phyloP scores from a whole-genome alignment of 1,140 invertebrate species.

The Lamellibrachia luymesi region DNA sequence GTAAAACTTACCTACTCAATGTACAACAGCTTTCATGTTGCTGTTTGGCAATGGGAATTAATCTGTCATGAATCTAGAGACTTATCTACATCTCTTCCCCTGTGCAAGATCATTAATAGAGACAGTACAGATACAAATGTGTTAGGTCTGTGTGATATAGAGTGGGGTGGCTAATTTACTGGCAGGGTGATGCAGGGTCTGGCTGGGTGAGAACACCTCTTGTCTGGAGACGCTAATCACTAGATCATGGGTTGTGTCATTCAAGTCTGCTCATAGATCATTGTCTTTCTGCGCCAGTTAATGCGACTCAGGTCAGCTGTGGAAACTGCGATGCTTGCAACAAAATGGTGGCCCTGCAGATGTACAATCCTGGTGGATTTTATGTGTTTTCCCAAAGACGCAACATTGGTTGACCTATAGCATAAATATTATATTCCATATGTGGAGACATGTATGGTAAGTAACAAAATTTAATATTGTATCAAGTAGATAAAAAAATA shows the following conservation, averaged over 20 bases:
- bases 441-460: too few relatives aligned
- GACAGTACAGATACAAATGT: background rate
- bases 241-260: background rate
- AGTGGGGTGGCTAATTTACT: background rate
- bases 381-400: background rate
- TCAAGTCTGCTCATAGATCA: background rate
- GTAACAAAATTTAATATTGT: too few relatives aligned
- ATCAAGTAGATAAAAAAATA: background rate
- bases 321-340: background rate
- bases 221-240: background rate
- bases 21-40: background rate
- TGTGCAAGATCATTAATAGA: background rate
- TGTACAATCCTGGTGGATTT: background rate
- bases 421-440: background rate
- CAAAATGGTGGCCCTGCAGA: background rate
- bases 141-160: background rate
- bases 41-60: background rate
- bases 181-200: background rate
- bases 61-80: background rate
- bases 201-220: background rate
- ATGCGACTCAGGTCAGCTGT: background rate
- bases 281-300: background rate
- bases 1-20: background rate
- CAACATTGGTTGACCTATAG: too few relatives aligned
- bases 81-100: background rate